Evolutionary conservation across 2,113 vertebrate species (phyloP).

Genomic region (Ceyx cyanopectus): DNA sequence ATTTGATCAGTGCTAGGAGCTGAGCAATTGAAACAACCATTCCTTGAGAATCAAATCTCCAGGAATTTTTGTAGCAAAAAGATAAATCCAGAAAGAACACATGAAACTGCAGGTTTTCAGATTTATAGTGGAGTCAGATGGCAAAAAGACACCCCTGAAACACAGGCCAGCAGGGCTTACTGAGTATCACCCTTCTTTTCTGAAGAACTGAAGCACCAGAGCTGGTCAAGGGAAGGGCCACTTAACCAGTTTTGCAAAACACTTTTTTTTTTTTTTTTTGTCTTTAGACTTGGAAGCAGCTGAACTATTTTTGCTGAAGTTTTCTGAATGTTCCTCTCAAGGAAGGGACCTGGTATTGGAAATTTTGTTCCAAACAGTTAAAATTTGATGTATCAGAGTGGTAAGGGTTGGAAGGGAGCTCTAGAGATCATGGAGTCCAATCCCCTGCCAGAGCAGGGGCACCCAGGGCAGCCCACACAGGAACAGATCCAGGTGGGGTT

Average conservation of each 20-base stretch:
- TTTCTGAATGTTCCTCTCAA: not conserved
- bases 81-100: not conserved
- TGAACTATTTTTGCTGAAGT: not conserved
- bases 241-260: not conserved
- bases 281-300: not conserved
- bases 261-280: not conserved
- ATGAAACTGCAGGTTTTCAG: not conserved
- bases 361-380: not conserved
- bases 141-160: not conserved
- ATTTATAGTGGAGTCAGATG: not conserved
- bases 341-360: not conserved
- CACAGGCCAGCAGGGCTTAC: not conserved
- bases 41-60: not conserved
- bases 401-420: too few relatives aligned
- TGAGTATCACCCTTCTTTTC: not conserved
- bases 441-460: too few relatives aligned
- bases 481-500: too few relatives aligned
- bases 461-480: too few relatives aligned
- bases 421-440: too few relatives aligned
- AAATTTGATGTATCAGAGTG: not conserved
- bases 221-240: not conserved
- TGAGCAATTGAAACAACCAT: not conserved
- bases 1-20: not conserved
- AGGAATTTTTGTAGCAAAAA: not conserved
- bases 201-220: not conserved